phyloP scores from a whole-genome alignment of 1,140 invertebrate species.

The Ganaspis sp. region DNA sequence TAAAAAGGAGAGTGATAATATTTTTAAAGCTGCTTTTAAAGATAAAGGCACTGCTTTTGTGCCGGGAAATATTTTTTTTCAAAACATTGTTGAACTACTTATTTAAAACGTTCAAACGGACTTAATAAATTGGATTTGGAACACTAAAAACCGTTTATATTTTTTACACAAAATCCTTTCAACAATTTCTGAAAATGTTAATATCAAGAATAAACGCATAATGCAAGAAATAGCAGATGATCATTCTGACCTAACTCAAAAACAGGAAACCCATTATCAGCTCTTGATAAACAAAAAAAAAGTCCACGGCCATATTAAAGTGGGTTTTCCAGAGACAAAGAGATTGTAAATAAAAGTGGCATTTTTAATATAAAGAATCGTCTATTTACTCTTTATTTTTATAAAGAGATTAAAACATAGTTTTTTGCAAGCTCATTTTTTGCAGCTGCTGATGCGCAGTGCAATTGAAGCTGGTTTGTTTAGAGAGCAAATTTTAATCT shows the following conservation, averaged over 20 bases:
- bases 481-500: conserved; percentile 6
- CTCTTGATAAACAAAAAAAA: conserved; percentile 20
- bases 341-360: neutral
- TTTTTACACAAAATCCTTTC: no score
- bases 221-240: neutral
- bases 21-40: no score
- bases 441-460: neutral
- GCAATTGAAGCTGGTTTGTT: conserved; percentile 12
- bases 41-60: no score
- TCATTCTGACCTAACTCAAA: conserved; percentile 27
- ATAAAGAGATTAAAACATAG: neutral
- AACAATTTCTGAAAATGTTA: no score
- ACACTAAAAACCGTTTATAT: no score
- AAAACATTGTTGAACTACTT: no score
- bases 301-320: neutral
- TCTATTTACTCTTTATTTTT: neutral
- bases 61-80: no score
- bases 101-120: no score
- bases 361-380: neutral
- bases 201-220: no score
- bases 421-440: neutral
- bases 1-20: no score
- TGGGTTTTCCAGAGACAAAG: neutral
- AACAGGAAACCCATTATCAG: conserved; percentile 41
- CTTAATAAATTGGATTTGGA: no score